phyloP scores from a whole-genome alignment of 2,113 vertebrate species.

The Chauna torquata region DNA sequence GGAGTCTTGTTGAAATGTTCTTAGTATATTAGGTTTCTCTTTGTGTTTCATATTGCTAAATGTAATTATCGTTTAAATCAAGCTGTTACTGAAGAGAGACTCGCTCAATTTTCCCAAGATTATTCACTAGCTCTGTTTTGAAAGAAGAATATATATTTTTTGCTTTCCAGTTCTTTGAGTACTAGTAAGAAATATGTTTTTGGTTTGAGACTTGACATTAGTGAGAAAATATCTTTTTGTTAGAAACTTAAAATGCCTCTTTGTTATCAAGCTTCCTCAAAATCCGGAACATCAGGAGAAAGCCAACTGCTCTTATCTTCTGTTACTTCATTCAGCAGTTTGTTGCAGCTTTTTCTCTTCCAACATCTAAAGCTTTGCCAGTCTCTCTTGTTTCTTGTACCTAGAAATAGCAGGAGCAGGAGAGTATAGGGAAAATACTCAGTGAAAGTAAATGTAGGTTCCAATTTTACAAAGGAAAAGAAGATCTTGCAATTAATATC shows the following conservation, averaged over 20 bases:
- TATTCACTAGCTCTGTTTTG: neutral
- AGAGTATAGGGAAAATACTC: neutral
- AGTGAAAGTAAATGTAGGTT: neutral
- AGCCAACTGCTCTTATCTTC: neutral
- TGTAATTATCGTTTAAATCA: neutral
- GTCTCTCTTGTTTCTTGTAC: neutral
- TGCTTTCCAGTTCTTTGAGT: neutral
- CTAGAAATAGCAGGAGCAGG: neutral
- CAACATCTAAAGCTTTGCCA: neutral
- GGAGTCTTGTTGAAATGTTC: neutral
- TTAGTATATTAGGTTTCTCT: neutral
- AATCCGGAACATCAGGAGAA: neutral
- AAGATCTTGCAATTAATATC: neutral
- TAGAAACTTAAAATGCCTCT: neutral
- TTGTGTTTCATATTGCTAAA: neutral
- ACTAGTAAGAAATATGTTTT: neutral
- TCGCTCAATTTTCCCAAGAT: neutral
- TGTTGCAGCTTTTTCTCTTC: neutral
- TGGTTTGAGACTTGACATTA: neutral
- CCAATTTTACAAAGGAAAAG: neutral
- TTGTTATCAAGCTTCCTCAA: neutral
- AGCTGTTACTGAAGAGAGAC: neutral
- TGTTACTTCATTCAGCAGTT: neutral
- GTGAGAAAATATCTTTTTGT: neutral
- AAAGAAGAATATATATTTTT: neutral